Percentiles rank a stretch among this genome's conserved stretches.
phyloP scores from a whole-genome alignment of 2,113 vertebrate genomes.

The Nicator chloris region DNA sequence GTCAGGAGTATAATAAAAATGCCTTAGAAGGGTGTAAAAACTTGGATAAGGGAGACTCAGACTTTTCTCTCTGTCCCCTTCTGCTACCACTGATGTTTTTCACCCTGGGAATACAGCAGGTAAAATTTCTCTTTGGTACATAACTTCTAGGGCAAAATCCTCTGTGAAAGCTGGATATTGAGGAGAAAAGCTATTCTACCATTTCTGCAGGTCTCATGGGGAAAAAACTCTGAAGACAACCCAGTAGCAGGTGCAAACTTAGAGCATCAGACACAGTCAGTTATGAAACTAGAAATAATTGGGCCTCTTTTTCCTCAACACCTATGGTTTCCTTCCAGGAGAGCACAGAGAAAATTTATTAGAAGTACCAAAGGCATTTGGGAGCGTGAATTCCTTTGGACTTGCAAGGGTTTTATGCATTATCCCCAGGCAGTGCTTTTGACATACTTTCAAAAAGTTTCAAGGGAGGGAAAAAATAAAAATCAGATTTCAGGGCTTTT shows the following conservation, averaged over 20 bases:
- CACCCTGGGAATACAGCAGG: not conserved
- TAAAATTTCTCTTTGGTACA: not conserved
- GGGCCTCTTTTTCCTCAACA: not conserved
- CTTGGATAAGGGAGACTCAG: not conserved
- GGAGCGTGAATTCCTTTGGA: not conserved
- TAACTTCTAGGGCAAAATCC: not conserved
- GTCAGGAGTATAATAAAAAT: not conserved
- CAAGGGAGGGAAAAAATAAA: not conserved
- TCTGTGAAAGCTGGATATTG: not conserved
- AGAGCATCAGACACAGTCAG: not conserved
- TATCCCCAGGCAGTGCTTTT: not conserved
- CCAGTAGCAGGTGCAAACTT: not conserved
- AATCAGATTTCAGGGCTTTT: not conserved
- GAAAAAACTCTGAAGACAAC: not conserved
- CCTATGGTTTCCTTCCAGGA: not conserved
- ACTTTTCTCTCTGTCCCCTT: not conserved
- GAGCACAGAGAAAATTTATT: not conserved
- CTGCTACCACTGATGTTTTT: not conserved
- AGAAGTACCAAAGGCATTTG: not conserved
- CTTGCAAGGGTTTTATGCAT: not conserved
- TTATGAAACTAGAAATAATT: not conserved
- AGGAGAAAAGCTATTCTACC: not conserved
- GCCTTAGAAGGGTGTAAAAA: not conserved
- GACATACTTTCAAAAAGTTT: not conserved
- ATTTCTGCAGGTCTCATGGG: not conserved